phyloP scores from a whole-genome alignment of 2,113 vertebrate genomes.

The Saccopteryx leptura region DNA sequence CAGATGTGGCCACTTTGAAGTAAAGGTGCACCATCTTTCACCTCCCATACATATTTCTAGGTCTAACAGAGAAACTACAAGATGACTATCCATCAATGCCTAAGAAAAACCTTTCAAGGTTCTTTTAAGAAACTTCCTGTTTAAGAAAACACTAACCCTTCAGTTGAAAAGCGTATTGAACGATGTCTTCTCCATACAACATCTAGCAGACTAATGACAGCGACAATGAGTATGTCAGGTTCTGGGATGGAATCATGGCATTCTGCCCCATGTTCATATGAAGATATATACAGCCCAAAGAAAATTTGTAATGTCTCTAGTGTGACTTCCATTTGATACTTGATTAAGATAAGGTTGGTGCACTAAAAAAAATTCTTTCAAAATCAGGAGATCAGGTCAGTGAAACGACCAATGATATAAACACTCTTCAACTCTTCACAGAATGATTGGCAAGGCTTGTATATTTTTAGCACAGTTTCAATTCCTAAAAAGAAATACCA shows the following conservation, averaged over 20 bases:
- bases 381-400: conserved; percentile 40
- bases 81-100: neutral
- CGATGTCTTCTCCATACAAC: neutral
- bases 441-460: conserved; percentile 5
- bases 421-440: neutral
- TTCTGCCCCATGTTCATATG: neutral
- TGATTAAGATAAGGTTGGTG: conserved; percentile 7
- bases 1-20: neutral
- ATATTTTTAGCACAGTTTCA: conserved; percentile 47
- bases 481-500: conserved; percentile 45
- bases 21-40: neutral
- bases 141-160: neutral
- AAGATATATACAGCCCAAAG: neutral
- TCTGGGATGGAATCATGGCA: neutral
- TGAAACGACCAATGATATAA: conserved; percentile 36
- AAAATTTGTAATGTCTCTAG: neutral
- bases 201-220: neutral
- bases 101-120: neutral
- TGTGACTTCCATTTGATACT: conserved; percentile 1
- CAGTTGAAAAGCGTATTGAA: neutral
- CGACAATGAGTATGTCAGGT: neutral
- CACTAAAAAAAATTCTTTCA: conserved; percentile 4
- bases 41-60: neutral
- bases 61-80: neutral
- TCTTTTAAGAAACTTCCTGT: neutral